Evolutionary conservation across 1,140 invertebrate species (phyloP).

Genomic region (Zaprionus camerounensis): DNA sequence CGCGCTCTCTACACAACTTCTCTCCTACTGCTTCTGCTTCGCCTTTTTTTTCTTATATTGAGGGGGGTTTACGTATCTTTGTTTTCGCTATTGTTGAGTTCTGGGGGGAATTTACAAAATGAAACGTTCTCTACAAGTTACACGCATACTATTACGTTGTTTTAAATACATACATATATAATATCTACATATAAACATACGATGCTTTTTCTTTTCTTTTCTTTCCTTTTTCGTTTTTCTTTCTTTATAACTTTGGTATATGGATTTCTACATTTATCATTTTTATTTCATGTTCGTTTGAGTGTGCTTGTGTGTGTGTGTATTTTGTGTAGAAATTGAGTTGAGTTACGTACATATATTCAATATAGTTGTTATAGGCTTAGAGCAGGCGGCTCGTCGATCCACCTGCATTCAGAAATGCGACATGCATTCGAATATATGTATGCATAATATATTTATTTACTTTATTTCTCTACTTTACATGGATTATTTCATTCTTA

Average conservation of each 20-base stretch:
- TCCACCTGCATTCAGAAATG: constrained; percentile 28
- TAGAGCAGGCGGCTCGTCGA: constrained; percentile 21
- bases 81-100: constrained; percentile 40
- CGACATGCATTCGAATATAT: constrained; percentile 22
- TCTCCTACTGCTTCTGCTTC: constrained; percentile 21
- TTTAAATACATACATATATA: constrained; percentile 70
- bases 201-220: constrained; percentile 47
- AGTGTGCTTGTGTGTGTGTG: constrained; percentile 5
- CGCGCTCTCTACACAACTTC: constrained; percentile 14
- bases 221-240: constrained; percentile 50
- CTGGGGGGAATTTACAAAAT: constrained; percentile 67
- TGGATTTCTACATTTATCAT: constrained; percentile 71
- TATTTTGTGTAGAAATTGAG: constrained; percentile 64
- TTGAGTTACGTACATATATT: constrained; percentile 80
- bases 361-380: constrained; percentile 60
- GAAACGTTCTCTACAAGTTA: constrained; percentile 73
- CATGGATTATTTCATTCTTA: constrained; percentile 48
- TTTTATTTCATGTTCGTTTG: not conserved
- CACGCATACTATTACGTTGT: constrained; percentile 59
- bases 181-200: constrained; percentile 80
- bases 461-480: constrained; percentile 66
- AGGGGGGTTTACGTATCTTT: constrained; percentile 49
- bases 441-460: constrained; percentile 39
- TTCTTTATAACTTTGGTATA: constrained; percentile 76
- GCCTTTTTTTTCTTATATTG: constrained; percentile 26